A percentile compares a stretch with the other conserved stretches of the same genome.
Evolutionary conservation across 2,113 vertebrate species (phyloP).

Genomic region (Sinocyclocheilus anshuiensis): DNA sequence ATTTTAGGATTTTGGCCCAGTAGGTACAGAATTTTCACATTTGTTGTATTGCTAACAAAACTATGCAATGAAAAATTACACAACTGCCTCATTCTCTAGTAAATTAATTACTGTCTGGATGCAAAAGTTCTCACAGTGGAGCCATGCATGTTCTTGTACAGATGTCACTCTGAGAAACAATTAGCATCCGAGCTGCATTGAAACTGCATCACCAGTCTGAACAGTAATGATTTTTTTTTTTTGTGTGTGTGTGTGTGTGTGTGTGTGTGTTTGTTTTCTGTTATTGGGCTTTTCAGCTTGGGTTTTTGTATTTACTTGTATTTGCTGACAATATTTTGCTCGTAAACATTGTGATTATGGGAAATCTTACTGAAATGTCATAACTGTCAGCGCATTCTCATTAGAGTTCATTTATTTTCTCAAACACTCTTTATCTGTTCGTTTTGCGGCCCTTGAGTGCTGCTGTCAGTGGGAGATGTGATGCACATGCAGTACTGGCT

Average conservation of each 20-base stretch:
- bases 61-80: background rate
- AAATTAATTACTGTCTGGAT: background rate
- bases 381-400: conserved; percentile 1
- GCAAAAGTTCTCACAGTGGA: background rate
- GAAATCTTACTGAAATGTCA: conserved; percentile 19
- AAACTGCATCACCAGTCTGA: background rate
- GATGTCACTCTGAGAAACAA: background rate
- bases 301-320: background rate
- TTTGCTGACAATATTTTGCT: background rate
- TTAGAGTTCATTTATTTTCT: conserved; percentile 23
- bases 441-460: conserved; percentile 3
- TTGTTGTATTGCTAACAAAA: background rate
- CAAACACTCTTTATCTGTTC: background rate
- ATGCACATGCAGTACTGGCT: background rate
- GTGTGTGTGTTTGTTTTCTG: no score
- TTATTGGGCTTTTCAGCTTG: background rate
- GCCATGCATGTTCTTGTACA: background rate
- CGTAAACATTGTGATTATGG: background rate
- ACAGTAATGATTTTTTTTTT: background rate
- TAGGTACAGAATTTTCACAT: background rate
- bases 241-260: no score
- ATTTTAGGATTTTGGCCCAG: background rate
- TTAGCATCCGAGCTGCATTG: background rate
- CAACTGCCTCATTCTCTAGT: background rate
- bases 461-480: conserved; percentile 8